Percentiles rank a stretch among this genome's conserved stretches.
These are phyloP conservation scores for Drosophila robusta DNA, from an alignment of 2,888 invertebrate species.

Conservation along the genomic window DNA sequence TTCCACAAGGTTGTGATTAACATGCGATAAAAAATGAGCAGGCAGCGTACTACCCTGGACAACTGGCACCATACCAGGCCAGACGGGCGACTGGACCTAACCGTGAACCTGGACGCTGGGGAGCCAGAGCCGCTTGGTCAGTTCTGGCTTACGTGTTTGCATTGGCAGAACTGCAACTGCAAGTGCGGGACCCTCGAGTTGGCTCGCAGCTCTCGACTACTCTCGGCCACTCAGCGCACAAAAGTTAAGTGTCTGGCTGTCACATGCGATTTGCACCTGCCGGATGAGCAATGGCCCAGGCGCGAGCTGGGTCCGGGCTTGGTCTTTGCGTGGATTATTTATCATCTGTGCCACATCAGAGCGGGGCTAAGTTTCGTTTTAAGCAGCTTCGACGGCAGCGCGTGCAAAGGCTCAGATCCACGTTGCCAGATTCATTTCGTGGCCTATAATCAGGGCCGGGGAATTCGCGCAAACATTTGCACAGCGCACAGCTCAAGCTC, in stretches of 20 bases:
- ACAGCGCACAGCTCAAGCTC: slow-evolving; percentile 5
- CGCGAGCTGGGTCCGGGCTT: slow-evolving; percentile 39
- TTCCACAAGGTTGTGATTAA: slow-evolving; percentile 81
- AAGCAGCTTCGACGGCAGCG: slow-evolving; percentile 60
- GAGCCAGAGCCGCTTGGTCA: slow-evolving; percentile 57
- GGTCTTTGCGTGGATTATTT: slow-evolving; percentile 79
- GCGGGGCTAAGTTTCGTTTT: slow-evolving; percentile 64
- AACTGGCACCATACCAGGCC: slow-evolving; percentile 50
- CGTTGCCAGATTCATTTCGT: slow-evolving; percentile 70
- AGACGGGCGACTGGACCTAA: slow-evolving; percentile 24
- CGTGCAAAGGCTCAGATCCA: slow-evolving; percentile 65
- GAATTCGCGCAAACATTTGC: slow-evolving; percentile 59
- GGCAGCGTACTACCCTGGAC: slow-evolving; percentile 43
- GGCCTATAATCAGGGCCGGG: slow-evolving; percentile 64
- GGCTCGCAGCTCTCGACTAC: slow-evolving; percentile 45
- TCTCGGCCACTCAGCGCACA: slow-evolving; percentile 62
- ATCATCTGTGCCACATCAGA: slow-evolving; percentile 75
- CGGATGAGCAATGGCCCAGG: slow-evolving; percentile 77
- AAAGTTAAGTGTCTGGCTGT: slow-evolving; percentile 81
- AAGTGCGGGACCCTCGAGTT: slow-evolving; percentile 37
- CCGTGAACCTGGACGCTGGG: slow-evolving; percentile 32
- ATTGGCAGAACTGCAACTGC: slow-evolving; percentile 51
- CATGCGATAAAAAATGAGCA: slow-evolving; percentile 80
- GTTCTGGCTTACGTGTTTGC: slow-evolving; percentile 72
- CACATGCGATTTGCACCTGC: slow-evolving; percentile 83